Percentiles rank a stretch among this genome's conserved stretches.
These are phyloP conservation scores for Papio anubis DNA, from an alignment of 2,113 vertebrate genomes.

Conservation along the genomic window DNA sequence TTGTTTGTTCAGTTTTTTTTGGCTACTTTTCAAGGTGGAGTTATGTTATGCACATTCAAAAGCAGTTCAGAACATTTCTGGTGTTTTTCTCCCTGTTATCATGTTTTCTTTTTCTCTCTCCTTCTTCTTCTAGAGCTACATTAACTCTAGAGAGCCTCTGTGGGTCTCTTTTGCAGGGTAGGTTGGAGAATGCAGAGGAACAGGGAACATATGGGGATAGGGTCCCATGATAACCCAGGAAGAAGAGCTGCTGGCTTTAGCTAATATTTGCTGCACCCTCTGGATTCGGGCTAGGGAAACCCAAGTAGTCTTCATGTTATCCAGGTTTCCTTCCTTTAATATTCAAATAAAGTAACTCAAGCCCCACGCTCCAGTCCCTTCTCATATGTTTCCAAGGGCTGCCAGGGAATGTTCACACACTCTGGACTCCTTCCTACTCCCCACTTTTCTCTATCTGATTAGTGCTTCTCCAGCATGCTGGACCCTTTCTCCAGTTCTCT, in stretches of 20 bases:
- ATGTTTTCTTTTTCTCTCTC: background rate
- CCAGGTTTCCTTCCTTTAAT: background rate
- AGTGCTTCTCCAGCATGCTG: background rate
- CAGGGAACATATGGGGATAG: background rate
- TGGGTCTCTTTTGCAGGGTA: background rate
- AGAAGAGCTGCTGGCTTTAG: background rate
- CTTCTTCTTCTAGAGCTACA: background rate
- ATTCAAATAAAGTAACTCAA: background rate
- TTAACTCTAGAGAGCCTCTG: background rate
- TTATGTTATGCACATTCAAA: slow-evolving; percentile 5
- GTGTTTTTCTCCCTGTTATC: background rate
- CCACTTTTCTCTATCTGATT: background rate
- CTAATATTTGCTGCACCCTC: background rate
- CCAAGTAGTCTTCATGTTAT: background rate
- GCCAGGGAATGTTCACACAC: background rate
- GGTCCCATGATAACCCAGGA: background rate
- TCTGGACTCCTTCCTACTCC: background rate
- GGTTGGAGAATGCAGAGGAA: background rate
- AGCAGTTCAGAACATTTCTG: background rate
- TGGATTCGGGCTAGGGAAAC: background rate
- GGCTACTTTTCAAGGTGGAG: background rate
- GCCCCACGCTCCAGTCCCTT: background rate
- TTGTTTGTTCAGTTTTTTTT: background rate
- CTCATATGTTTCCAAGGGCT: background rate
- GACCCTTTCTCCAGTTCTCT: background rate